Percentiles rank a stretch among this genome's conserved stretches.
Conservation (phyloP, 2,888 invertebrate genomes). For the Lycaena phlaeas region DNA sequence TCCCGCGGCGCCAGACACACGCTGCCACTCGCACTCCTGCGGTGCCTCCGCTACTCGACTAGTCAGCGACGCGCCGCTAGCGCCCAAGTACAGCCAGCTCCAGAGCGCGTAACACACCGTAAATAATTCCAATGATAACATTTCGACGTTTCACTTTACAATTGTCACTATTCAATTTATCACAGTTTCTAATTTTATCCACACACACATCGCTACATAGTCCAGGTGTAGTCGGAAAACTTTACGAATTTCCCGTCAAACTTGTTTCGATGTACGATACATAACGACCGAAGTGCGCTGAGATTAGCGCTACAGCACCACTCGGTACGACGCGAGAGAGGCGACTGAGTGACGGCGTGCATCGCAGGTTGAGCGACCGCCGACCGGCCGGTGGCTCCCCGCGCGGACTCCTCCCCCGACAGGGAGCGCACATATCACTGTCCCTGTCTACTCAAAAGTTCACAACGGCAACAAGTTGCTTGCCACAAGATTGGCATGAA, state of each 20-base stretch:
- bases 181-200: conserved; percentile 50
- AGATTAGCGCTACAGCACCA: conserved; percentile 32
- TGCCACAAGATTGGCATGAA: conserved; percentile 70
- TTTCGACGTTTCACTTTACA: conserved; percentile 60
- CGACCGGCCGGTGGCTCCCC: conserved; percentile 54
- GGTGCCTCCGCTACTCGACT: conserved; percentile 76
- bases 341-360: conserved; percentile 54
- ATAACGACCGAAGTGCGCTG: conserved; percentile 55
- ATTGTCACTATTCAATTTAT: conserved; percentile 66
- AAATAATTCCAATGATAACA: conserved; percentile 63
- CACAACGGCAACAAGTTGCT: conserved; percentile 70
- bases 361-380: conserved; percentile 61
- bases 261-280: conserved; percentile 69
- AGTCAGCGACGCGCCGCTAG: conserved; percentile 58
- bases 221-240: conserved; percentile 60
- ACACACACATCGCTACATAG: conserved; percentile 62
- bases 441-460: conserved; percentile 56
- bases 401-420: conserved; percentile 65
- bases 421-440: conserved; percentile 41
- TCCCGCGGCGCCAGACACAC: conserved; percentile 65
- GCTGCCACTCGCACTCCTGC: conserved; percentile 82
- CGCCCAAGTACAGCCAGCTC: conserved; percentile 51
- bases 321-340: conserved; percentile 40
- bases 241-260: conserved; percentile 70
- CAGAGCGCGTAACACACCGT: conserved; percentile 49